Percentiles rank a stretch among this genome's conserved stretches.
Evolutionary conservation across 2,888 invertebrate species (phyloP).

Genomic region (Cosmia trapezina): DNA sequence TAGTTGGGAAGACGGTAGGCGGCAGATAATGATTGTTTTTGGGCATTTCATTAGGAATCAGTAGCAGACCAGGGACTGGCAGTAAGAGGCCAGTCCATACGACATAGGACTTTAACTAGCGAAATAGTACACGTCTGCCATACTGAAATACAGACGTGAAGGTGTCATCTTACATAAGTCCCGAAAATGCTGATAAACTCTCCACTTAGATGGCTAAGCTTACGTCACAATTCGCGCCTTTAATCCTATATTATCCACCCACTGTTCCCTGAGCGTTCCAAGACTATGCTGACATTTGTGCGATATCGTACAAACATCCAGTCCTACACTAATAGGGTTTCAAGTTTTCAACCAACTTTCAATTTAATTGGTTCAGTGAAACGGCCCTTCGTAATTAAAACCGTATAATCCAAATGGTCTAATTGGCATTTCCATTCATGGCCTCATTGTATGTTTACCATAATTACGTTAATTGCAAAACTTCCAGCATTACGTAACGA

Average conservation of each 20-base stretch:
- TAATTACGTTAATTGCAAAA: constrained; percentile 36
- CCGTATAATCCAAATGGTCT: constrained; percentile 22
- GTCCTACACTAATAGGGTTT: constrained; percentile 36
- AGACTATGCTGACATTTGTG: constrained; percentile 44
- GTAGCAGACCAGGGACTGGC: neutral
- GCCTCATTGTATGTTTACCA: constrained; percentile 27
- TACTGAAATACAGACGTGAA: neutral
- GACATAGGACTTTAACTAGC: neutral
- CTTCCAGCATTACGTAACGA: constrained; percentile 34
- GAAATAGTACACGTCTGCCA: neutral
- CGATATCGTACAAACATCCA: constrained; percentile 16
- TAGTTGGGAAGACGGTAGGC: too few species aligned
- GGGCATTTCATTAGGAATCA: neutral
- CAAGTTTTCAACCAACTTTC: constrained; percentile 18
- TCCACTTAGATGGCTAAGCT: constrained; percentile 24
- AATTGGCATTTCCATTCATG: constrained; percentile 43
- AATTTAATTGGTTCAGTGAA: constrained; percentile 26
- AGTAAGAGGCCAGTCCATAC: too few species aligned
- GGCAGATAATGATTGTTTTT: too few species aligned
- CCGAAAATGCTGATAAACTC: constrained; percentile 28
- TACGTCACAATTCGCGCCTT: constrained; percentile 38
- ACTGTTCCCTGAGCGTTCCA: constrained; percentile 26
- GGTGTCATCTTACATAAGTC: constrained; percentile 26
- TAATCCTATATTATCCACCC: constrained; percentile 44
- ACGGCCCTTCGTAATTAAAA: constrained; percentile 18